Evolutionary conservation across 2,797 vertebrate species (phyloP).

Genomic region (Sebastes hubbsi): DNA sequence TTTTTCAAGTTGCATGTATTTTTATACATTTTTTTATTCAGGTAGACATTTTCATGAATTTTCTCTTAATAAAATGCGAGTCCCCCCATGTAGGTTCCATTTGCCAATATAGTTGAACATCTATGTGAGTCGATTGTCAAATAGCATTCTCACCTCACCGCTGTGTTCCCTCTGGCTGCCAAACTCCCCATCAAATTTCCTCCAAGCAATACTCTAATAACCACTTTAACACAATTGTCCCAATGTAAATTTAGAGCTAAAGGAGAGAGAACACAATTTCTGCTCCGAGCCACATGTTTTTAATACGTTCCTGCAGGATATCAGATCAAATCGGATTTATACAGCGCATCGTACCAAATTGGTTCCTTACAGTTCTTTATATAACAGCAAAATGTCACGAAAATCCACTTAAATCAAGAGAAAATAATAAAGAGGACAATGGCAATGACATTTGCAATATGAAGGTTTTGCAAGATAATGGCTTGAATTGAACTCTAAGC

Average conservation of each 20-base stretch:
- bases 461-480: not conserved
- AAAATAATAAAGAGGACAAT: not conserved
- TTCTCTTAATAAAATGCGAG: constrained; percentile 2
- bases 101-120: constrained; percentile 41
- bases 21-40: constrained; percentile 20
- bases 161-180: constrained; percentile 28
- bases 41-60: not conserved
- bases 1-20: constrained; percentile 12
- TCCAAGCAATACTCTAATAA: constrained; percentile 53
- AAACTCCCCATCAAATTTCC: constrained; percentile 55
- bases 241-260: constrained; percentile 41
- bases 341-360: not conserved
- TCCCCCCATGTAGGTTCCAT: constrained; percentile 1
- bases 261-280: constrained; percentile 31
- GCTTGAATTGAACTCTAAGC: not conserved
- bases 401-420: not conserved
- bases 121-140: constrained; percentile 46
- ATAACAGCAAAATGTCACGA: not conserved
- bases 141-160: constrained; percentile 10
- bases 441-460: not conserved
- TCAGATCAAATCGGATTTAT: constrained; percentile 23
- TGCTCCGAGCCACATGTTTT: constrained; percentile 15
- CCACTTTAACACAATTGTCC: constrained; percentile 34
- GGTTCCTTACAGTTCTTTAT: not conserved
- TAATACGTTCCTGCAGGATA: constrained; percentile 5